Percentiles rank a stretch among this genome's conserved stretches.
These are phyloP conservation scores for Diabrotica balteata DNA, from an alignment of 2,888 invertebrate species.

Conservation along the genomic window DNA sequence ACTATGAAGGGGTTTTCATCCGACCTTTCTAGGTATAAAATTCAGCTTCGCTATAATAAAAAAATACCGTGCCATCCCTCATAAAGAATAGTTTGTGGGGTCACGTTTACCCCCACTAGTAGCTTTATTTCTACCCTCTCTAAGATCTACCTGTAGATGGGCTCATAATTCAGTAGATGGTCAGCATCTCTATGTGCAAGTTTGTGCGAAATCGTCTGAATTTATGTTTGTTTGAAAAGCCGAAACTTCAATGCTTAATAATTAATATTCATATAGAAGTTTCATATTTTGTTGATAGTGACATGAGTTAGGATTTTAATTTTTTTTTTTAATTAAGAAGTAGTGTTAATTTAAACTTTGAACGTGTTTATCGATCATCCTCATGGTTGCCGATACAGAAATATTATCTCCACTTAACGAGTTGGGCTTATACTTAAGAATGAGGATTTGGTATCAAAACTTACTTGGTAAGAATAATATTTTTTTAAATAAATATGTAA, in stretches of 20 bases:
- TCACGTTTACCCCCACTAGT: slow-evolving; percentile 36
- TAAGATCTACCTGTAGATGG: slow-evolving; percentile 32
- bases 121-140: slow-evolving; percentile 28
- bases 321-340: too few relatives aligned
- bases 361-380: slow-evolving; percentile 8
- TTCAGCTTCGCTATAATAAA: not conserved
- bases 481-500: not conserved
- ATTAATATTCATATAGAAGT: too few relatives aligned
- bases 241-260: not conserved
- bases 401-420: slow-evolving; percentile 40
- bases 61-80: slow-evolving; percentile 8
- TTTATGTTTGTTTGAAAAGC: slow-evolving; percentile 1
- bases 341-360: not conserved
- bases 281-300: too few relatives aligned
- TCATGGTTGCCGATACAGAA: slow-evolving; percentile 14
- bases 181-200: slow-evolving; percentile 41
- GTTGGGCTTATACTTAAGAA: slow-evolving; percentile 49
- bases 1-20: too few relatives aligned
- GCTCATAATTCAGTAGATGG: slow-evolving; percentile 41
- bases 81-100: slow-evolving; percentile 37
- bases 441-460: slow-evolving; percentile 50
- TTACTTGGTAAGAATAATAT: slow-evolving; percentile 42
- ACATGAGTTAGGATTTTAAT: too few relatives aligned
- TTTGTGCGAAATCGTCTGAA: slow-evolving; percentile 9
- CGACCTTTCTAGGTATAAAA: too few relatives aligned